Conservation (phyloP, 1,140 invertebrate species). For the Drosophila biarmipes region DNA sequence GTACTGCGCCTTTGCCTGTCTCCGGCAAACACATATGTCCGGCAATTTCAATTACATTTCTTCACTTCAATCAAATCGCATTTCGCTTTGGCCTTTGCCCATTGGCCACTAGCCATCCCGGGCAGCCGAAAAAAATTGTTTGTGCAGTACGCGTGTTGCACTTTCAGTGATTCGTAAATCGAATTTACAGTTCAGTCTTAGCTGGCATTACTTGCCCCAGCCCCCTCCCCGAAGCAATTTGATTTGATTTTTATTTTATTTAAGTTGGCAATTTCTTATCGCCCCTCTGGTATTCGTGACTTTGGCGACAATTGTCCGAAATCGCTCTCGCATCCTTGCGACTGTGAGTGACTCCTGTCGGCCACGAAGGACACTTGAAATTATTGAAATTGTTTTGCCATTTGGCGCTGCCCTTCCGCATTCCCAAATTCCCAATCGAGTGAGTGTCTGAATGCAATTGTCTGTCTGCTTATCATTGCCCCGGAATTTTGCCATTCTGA, state of each 20-base stretch:
- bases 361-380: slow-evolving; percentile 79
- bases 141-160: slow-evolving; percentile 75
- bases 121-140: slow-evolving; percentile 25
- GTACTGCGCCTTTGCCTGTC: neutral
- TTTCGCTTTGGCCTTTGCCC: slow-evolving; percentile 24
- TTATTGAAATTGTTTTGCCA: slow-evolving; percentile 80
- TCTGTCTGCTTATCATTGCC: slow-evolving; percentile 68
- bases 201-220: neutral
- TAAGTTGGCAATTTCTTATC: slow-evolving; percentile 63
- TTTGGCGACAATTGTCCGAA: slow-evolving; percentile 66
- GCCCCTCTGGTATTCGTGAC: slow-evolving; percentile 44
- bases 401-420: slow-evolving; percentile 41
- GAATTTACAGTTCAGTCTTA: slow-evolving; percentile 67
- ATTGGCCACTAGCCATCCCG: slow-evolving; percentile 22
- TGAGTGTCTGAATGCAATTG: slow-evolving; percentile 23
- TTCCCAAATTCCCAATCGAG: slow-evolving; percentile 1
- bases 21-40: slow-evolving; percentile 51
- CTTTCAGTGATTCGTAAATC: slow-evolving; percentile 72
- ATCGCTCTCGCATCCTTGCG: slow-evolving; percentile 33
- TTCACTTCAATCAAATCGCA: slow-evolving; percentile 75
- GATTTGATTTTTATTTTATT: slow-evolving; percentile 45
- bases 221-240: slow-evolving; percentile 11
- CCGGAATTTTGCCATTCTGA: slow-evolving; percentile 78
- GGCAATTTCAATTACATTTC: slow-evolving; percentile 76
- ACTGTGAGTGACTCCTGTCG: slow-evolving; percentile 56